These are phyloP conservation scores for Vireo griseus DNA, from an alignment of 2,797 vertebrate genomes.

Conservation along the genomic window DNA sequence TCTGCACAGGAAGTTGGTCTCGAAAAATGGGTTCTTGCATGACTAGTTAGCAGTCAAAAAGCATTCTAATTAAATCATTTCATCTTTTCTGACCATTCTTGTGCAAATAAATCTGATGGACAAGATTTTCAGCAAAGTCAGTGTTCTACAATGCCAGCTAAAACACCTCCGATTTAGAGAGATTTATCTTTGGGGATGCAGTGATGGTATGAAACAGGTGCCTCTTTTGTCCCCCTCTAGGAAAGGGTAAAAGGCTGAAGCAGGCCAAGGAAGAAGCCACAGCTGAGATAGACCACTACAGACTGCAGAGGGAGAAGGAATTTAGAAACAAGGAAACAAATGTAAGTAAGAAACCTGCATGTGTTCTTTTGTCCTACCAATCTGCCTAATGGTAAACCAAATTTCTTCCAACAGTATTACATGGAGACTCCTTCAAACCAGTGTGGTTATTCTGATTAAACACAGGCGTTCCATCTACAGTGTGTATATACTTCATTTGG, in stretches of 20 bases:
- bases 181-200: not conserved
- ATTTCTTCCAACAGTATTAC: not conserved
- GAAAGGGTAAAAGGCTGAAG: conserved; percentile 74
- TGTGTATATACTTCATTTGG: not conserved
- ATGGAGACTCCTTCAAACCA: not conserved
- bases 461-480: not conserved
- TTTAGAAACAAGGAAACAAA: conserved; percentile 69
- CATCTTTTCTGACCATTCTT: not conserved
- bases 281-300: conserved; percentile 73
- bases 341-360: conserved; percentile 22
- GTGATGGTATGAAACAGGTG: not conserved
- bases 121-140: not conserved
- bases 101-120: not conserved
- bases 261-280: conserved; percentile 79
- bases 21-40: not conserved
- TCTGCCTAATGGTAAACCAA: not conserved
- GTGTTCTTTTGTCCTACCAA: not conserved
- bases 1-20: not conserved
- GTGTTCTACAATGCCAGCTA: not conserved
- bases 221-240: conserved; percentile 18
- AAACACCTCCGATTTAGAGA: not conserved
- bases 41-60: not conserved
- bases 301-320: conserved; percentile 72
- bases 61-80: not conserved
- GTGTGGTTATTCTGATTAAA: not conserved